These are phyloP conservation scores for Psittacula derbiana DNA, from an alignment of 2,797 vertebrate genomes.

Conservation along the genomic window DNA sequence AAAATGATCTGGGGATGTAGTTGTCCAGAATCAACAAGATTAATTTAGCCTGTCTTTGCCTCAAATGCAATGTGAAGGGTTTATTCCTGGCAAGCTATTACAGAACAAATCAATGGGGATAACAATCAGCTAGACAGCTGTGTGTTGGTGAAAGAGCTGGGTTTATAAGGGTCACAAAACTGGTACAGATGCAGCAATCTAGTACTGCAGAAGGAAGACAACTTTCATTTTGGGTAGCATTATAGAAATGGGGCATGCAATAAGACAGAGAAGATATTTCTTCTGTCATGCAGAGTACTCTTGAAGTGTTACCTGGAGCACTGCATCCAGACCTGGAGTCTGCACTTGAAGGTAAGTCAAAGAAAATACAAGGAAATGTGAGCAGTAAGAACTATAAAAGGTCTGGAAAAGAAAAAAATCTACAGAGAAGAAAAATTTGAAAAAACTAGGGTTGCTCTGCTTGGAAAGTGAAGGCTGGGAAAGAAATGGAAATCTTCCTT, in stretches of 20 bases:
- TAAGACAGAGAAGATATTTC: background rate
- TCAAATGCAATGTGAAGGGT: background rate
- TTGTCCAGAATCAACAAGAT: constrained; percentile 3
- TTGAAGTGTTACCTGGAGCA: background rate
- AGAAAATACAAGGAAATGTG: background rate
- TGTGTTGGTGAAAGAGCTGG: background rate
- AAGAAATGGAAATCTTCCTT: background rate
- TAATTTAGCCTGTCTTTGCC: constrained; percentile 12
- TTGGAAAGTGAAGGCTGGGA: background rate
- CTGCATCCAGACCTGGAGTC: background rate
- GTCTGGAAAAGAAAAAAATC: background rate
- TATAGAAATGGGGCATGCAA: background rate
- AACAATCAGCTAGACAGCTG: constrained; percentile 25
- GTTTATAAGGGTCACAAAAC: background rate
- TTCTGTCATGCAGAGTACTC: background rate
- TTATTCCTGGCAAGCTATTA: constrained; percentile 29
- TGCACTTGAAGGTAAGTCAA: background rate
- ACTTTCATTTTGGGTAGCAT: background rate
- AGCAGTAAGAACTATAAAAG: background rate
- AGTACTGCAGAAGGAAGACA: background rate
- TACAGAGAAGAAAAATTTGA: background rate
- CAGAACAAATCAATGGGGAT: constrained; percentile 32
- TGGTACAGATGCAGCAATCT: background rate
- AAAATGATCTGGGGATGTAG: background rate
- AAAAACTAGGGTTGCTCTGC: background rate